phyloP scores from a whole-genome alignment of 2,797 vertebrate genomes.

The Nannoperca australis region DNA sequence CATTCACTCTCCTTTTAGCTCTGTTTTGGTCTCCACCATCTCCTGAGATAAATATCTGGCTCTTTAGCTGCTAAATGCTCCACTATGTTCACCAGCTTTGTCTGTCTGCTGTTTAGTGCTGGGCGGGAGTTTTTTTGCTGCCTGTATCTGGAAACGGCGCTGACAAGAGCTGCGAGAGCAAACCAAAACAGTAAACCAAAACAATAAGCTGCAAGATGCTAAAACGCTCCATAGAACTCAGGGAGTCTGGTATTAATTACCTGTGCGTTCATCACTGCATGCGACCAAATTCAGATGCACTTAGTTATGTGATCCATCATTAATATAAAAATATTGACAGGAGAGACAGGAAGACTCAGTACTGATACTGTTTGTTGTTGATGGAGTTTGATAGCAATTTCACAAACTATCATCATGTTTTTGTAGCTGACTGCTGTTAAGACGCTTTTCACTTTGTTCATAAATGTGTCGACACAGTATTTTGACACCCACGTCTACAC shows the following conservation, averaged over 20 bases:
- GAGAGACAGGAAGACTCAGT: not conserved
- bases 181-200: not conserved
- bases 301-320: not conserved
- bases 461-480: constrained; percentile 17
- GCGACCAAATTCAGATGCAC: not conserved
- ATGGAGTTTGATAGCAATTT: not conserved
- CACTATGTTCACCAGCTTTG: not conserved
- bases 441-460: not conserved
- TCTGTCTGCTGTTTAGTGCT: not conserved
- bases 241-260: not conserved
- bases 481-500: constrained; percentile 31
- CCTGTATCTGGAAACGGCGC: not conserved
- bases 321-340: not conserved
- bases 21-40: not conserved
- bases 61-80: not conserved
- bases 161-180: not conserved
- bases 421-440: constrained; percentile 8
- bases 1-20: not conserved
- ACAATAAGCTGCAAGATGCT: not conserved
- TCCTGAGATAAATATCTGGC: not conserved
- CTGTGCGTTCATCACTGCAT: not conserved
- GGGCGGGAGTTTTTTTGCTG: not conserved
- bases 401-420: constrained; percentile 15
- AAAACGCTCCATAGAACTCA: not conserved
- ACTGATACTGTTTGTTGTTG: not conserved